Conservation (phyloP, 1,140 invertebrate genomes). For the Sycophaga agraensis region DNA sequence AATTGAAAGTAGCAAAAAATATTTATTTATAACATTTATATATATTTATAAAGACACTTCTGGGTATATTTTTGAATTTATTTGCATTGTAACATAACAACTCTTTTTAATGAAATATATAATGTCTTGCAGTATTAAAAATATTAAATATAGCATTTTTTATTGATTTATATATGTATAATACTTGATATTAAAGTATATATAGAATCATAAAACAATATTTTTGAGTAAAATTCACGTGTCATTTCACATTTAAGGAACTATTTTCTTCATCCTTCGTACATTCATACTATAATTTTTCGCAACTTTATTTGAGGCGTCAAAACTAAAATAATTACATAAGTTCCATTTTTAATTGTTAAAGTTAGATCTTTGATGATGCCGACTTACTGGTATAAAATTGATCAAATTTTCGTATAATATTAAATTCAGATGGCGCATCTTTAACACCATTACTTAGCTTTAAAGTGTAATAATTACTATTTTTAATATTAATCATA, state of each 20-base stretch:
- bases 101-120: neutral
- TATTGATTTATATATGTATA: neutral
- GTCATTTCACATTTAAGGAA: slow-evolving; percentile 7
- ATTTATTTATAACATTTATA: slow-evolving; percentile 8
- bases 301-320: too few species aligned
- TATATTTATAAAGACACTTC: neutral
- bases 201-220: slow-evolving; percentile 5
- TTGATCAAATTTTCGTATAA: too few species aligned
- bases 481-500: too few species aligned
- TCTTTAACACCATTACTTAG: too few species aligned
- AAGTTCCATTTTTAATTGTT: too few species aligned
- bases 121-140: neutral
- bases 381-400: too few species aligned
- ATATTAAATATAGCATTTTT: neutral
- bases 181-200: neutral
- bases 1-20: neutral
- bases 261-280: slow-evolving; percentile 6
- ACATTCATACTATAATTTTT: neutral
- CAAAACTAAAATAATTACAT: too few species aligned
- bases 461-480: too few species aligned
- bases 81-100: neutral
- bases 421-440: too few species aligned
- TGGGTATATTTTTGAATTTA: neutral
- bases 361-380: too few species aligned
- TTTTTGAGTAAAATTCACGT: slow-evolving; percentile 1